phyloP scores from a whole-genome alignment of 2,888 invertebrate genomes.

The Lepas anatifera region DNA sequence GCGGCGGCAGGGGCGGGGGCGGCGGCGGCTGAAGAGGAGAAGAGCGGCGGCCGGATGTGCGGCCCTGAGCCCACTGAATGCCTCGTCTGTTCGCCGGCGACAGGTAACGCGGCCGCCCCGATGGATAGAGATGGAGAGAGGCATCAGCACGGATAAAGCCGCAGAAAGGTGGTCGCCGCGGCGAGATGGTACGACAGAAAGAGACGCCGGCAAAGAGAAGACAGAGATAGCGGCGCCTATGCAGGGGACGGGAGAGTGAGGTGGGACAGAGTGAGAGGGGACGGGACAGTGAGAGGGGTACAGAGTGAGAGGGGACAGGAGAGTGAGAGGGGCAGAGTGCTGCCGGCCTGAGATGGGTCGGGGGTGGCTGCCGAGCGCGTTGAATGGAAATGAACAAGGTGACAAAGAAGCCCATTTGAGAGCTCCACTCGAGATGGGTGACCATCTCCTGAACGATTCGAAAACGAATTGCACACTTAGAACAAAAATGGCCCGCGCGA shows the following conservation, averaged over 20 bases:
- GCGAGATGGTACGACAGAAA: neutral
- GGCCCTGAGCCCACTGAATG: neutral
- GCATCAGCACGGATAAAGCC: neutral
- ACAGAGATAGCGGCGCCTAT: no score
- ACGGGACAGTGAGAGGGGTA: neutral
- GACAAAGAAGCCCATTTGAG: conserved; percentile 7
- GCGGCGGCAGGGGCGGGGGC: neutral
- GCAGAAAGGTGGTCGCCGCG: neutral
- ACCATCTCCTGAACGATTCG: conserved; percentile 5
- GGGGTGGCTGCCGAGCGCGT: neutral
- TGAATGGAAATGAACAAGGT: conserved; percentile 1
- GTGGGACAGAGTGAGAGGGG: no score
- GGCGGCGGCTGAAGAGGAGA: neutral
- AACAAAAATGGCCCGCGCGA: conserved; percentile 1
- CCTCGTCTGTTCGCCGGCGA: neutral
- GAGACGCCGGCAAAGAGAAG: neutral
- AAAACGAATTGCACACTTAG: conserved; percentile 12
- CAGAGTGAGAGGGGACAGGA: neutral
- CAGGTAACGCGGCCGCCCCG: neutral
- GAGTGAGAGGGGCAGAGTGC: neutral
- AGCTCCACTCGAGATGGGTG: neutral
- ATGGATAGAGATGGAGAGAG: conserved; percentile 5
- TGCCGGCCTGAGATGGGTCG: neutral
- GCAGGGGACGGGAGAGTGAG: no score
- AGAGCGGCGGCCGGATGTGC: conserved; percentile 11